Evolutionary conservation across 2,113 vertebrate genomes (phyloP), one percentile per base, ranked within the genome.

Genomic region (Melanotaenia duboulayi): DNA sequence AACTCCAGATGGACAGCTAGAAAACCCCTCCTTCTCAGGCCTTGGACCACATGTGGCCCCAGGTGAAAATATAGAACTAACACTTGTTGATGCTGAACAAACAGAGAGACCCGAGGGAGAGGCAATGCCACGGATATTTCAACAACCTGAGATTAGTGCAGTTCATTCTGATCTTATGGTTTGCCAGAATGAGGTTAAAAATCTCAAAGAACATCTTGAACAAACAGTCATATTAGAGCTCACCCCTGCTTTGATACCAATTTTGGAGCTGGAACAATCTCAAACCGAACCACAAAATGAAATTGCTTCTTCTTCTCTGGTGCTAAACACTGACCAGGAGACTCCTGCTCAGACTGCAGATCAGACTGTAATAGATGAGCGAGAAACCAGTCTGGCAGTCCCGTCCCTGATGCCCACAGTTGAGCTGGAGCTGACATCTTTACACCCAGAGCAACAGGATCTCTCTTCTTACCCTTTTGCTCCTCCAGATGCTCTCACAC

Each of bases 171-270:
- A 75, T 49, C 55, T 74, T 11, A 23, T 71, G n/a, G 20, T 89
- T 56, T 80, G 70, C 74, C 86, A 79, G 20, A 60, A 65, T 67
- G 78, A 83, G 24, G 66, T 4, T 11, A 54, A 24, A 56, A 65
- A 73, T 20, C 68, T 83, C 40, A 58, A 84, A 46, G 39, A 86
- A 77, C 64, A 87, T 62, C 74, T 84, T 3, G 89, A 90, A 46
- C 80, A 92, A 83, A 91, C 65, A 2, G 20, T 92, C 54, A 83
- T 91, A 76, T 77, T 92, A 68, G 90, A 92, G 74, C 86, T 92
- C 2, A 92, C 91, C 7, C 84, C 91, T 1, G 77, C 84, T 14
- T 65, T 92, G 73, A 72, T 73, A 23, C 81, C 89, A 67, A 80
- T 80, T 20, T 44, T 39, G 32, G 90, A 92, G 59, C 83, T 90